Percentiles rank a stretch among this genome's conserved stretches.
phyloP scores from a whole-genome alignment of 2,888 invertebrate genomes.

The Drymonia ruficornis region DNA sequence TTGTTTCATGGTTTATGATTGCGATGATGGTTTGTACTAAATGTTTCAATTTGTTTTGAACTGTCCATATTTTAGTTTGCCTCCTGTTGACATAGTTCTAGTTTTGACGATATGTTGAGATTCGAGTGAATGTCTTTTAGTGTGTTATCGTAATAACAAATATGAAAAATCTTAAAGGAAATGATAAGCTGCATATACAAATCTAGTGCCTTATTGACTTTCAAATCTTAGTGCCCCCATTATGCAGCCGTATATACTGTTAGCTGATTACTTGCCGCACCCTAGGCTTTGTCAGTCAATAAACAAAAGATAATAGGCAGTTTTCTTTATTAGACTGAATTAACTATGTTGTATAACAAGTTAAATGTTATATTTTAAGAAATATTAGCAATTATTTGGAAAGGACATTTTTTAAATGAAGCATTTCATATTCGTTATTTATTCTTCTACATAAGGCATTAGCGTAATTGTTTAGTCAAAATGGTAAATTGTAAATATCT shows the following conservation, averaged over 20 bases:
- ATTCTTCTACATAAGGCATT: conserved; percentile 79
- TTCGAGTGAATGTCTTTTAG: conserved; percentile 55
- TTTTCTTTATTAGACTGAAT: conserved; percentile 74
- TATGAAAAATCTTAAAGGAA: conserved; percentile 64
- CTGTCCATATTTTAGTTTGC: conserved; percentile 66
- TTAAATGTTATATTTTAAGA: conserved; percentile 73
- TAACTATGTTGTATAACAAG: conserved; percentile 70
- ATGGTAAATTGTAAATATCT: conserved; percentile 80
- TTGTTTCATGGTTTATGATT: conserved; percentile 54
- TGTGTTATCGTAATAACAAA: conserved; percentile 71
- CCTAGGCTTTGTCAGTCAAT: conserved; percentile 69
- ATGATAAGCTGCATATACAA: conserved; percentile 58
- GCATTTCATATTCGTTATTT: conserved; percentile 84
- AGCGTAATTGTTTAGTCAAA: conserved; percentile 81
- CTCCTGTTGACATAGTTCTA: conserved; percentile 48
- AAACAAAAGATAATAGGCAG: conserved; percentile 63
- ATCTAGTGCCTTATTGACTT: conserved; percentile 77
- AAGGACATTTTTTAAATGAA: conserved; percentile 76
- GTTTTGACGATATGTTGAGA: conserved; percentile 51
- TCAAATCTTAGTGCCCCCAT: conserved; percentile 55
- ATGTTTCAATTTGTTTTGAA: conserved; percentile 73
- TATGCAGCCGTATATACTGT: conserved; percentile 9
- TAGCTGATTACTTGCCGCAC: conserved; percentile 11
- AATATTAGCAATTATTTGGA: conserved; percentile 71
- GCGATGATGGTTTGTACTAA: conserved; percentile 62